These are phyloP conservation scores for Dorcus hopei DNA, from an alignment of 2,888 invertebrate species.

Conservation along the genomic window DNA sequence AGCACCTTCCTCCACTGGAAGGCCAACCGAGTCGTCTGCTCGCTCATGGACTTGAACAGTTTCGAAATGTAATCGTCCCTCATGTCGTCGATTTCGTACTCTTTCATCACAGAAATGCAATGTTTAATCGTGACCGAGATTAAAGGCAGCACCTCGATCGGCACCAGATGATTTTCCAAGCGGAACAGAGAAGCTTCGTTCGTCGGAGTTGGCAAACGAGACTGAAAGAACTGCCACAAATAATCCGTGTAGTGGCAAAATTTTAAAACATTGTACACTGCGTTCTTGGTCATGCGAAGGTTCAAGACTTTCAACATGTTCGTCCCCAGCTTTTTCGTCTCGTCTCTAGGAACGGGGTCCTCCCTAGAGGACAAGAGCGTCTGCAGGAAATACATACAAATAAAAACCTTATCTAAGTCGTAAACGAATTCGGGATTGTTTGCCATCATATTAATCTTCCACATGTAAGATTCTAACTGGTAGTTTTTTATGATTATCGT, in stretches of 20 bases:
- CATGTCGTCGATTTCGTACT: constrained; percentile 47
- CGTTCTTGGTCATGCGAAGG: constrained; percentile 41
- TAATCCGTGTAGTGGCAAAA: constrained; percentile 46
- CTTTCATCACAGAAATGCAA: constrained; percentile 19
- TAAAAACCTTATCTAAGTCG: constrained; percentile 52
- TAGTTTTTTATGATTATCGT: constrained; percentile 44
- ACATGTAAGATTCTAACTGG: constrained; percentile 46
- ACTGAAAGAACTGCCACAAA: constrained; percentile 48
- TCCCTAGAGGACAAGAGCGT: constrained; percentile 8
- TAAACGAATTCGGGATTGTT: constrained; percentile 51
- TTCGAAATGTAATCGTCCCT: constrained; percentile 61
- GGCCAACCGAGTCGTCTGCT: constrained; percentile 58
- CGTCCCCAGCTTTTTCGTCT: constrained; percentile 37
- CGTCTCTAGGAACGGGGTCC: constrained; percentile 11
- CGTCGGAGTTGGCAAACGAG: constrained; percentile 37
- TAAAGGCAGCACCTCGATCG: constrained; percentile 63
- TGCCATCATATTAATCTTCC: constrained; percentile 47
- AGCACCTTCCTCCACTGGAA: constrained; percentile 43
- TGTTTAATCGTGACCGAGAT: constrained; percentile 49
- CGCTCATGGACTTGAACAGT: constrained; percentile 60
- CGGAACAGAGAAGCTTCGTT: constrained; percentile 39
- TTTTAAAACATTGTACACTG: constrained; percentile 43
- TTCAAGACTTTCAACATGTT: constrained; percentile 47
- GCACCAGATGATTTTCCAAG: constrained; percentile 60
- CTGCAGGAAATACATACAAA: constrained; percentile 47